Evolutionary conservation across 92 coral and sea anemone genomes (phyloP).

Genomic region (Scolanthus callimorphus): DNA sequence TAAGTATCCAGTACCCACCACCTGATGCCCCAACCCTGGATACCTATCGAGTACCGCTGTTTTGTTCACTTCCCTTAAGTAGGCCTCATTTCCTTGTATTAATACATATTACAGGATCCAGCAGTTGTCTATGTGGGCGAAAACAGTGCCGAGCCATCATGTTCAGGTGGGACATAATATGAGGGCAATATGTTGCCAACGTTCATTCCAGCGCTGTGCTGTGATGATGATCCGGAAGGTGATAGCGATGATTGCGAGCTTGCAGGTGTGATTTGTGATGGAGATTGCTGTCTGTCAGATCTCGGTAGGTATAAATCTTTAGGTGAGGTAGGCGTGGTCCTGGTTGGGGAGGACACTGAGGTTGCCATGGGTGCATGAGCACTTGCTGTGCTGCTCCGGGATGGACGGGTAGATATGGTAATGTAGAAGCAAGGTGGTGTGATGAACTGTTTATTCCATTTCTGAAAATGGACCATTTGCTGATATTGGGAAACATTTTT

Average conservation of each 20-base stretch:
- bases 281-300: constrained; percentile 20
- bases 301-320: not conserved
- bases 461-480: no score
- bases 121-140: constrained; percentile 58
- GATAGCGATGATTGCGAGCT: constrained; percentile 61
- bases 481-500: no score
- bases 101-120: no score
- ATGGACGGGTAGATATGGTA: constrained; percentile 42
- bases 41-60: no score
- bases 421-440: constrained; percentile 29
- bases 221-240: constrained; percentile 22
- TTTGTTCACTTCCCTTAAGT: no score
- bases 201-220: constrained; percentile 26
- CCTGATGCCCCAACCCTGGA: no score
- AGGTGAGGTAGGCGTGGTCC: constrained; percentile 33
- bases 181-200: constrained; percentile 48
- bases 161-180: constrained; percentile 26
- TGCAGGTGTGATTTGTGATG: constrained; percentile 28
- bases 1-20: no score
- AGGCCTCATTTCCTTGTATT: no score
- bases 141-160: constrained; percentile 43
- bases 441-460: constrained; percentile 16
- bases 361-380: constrained; percentile 27
- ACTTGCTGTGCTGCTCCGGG: constrained; percentile 60
- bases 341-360: constrained; percentile 7